Percentiles rank a stretch among this genome's conserved stretches.
Conservation (phyloP, 2,797 vertebrate species). For the Acipenser ruthenus region DNA sequence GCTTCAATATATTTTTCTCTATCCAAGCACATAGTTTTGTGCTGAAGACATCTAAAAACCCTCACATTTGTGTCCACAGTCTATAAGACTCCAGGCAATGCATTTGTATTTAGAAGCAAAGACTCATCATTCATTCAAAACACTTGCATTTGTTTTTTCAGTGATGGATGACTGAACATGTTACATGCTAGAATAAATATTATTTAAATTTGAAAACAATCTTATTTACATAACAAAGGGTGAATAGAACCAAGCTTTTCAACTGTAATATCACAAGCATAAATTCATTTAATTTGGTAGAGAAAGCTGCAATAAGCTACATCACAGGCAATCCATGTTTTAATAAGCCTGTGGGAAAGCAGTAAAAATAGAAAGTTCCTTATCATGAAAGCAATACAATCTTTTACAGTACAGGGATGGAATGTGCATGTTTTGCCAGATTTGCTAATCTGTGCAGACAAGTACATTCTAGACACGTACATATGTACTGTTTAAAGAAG, state of each 20-base stretch:
- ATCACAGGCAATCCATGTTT: not conserved
- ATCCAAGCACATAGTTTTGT: no score
- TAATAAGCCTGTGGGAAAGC: not conserved
- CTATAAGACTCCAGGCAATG: no score
- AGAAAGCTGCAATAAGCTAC: not conserved
- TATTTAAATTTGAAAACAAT: not conserved
- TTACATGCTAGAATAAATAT: not conserved
- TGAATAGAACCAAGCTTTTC: not conserved
- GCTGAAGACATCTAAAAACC: no score
- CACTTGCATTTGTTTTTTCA: no score
- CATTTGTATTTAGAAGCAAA: no score
- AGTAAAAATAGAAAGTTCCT: not conserved
- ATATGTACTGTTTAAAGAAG: not conserved
- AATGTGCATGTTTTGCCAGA: not conserved
- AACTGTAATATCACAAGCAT: slow-evolving; percentile 1
- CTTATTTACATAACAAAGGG: not conserved
- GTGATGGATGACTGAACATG: not conserved
- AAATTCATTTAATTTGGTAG: not conserved
- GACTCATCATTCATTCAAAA: no score
- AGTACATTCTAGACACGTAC: not conserved
- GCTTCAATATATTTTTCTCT: no score
- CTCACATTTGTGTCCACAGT: no score
- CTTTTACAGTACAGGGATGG: not conserved
- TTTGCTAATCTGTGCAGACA: not conserved
- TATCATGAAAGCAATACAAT: not conserved